phyloP scores from a whole-genome alignment of 2,888 invertebrate genomes.

The Antitype chi region DNA sequence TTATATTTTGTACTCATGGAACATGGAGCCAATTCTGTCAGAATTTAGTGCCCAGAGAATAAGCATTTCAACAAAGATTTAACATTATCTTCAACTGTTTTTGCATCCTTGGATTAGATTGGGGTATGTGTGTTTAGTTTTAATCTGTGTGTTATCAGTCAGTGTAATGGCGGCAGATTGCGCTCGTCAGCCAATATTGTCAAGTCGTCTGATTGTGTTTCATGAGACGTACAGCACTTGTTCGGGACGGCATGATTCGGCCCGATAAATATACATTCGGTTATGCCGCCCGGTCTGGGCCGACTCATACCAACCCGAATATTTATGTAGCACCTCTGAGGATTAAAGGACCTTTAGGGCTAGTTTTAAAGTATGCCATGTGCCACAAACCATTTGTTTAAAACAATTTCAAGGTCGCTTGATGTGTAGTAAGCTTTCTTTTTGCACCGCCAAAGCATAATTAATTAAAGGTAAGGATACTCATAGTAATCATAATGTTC shows the following conservation, averaged over 20 bases:
- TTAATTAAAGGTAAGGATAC: not conserved
- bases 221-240: not conserved
- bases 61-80: slow-evolving; percentile 12
- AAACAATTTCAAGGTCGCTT: not conserved
- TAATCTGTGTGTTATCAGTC: slow-evolving; percentile 20
- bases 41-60: not conserved
- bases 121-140: slow-evolving; percentile 79
- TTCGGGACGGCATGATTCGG: too few species aligned
- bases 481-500: slow-evolving; percentile 24
- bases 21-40: slow-evolving; percentile 6
- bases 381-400: not conserved
- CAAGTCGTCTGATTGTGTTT: not conserved
- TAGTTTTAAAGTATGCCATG: not conserved
- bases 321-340: not conserved
- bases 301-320: too few species aligned
- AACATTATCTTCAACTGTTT: slow-evolving; percentile 71
- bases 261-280: not conserved
- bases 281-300: not conserved
- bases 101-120: slow-evolving; percentile 81
- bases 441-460: not conserved
- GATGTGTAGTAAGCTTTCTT: slow-evolving; percentile 17
- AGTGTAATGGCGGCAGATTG: not conserved
- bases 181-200: not conserved
- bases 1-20: slow-evolving; percentile 5
- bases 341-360: not conserved